Base-by-base conservation (phyloP, 2,797 vertebrate genomes). In the Tragelaphus eurycerus region DNA sequence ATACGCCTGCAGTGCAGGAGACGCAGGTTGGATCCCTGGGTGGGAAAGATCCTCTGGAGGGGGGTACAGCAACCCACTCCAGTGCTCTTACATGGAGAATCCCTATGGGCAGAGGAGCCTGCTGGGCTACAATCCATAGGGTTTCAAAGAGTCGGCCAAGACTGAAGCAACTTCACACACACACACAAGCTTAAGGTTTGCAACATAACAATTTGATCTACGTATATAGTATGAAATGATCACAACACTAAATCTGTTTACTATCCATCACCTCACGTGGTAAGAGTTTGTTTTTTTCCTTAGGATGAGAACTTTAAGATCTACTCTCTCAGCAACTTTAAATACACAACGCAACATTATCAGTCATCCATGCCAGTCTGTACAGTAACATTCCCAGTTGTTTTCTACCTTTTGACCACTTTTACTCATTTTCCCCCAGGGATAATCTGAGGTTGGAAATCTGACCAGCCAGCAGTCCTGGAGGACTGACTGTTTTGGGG, bases 371-470 rank as follows among this genome's bases (percentile, higher is more conserved):
- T 8, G 23, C 71, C 71, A 46, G 23, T 25, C 71, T 76, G 23
- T 27, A 46, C 23, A 25, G 38, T 76, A 46, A 71, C 71, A 46
- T 46, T 25, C 3, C 38, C 38, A 46, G 38, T 27, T 46, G 38
- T 74, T 76, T 46, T 76, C 71, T 46, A 46, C 38, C 71, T 76
- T 76, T 76, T 46, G 23, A 43, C 38, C 13, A 46, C 23, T 76
- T 46, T 76, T 46, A 25, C 71, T 23, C 38, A 25, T 74, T 46
- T 76, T 2, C 3, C 23, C 90, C 93, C 50, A 43, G 25, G 31
- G 25, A 90, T 57, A 87, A 29, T 84, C 14, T 92, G 55, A 96
- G 78, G 71, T 85, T 93, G 94, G 83, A 94, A 93, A 93, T 82
- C 76, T 95, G 62, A 87, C 31, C 83, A 90, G 74, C 14, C 43